Evolutionary conservation across 2,797 vertebrate genomes (phyloP), one percentile per base, ranked within the genome.

Genomic region (Oryzias dopingdopingensis): DNA sequence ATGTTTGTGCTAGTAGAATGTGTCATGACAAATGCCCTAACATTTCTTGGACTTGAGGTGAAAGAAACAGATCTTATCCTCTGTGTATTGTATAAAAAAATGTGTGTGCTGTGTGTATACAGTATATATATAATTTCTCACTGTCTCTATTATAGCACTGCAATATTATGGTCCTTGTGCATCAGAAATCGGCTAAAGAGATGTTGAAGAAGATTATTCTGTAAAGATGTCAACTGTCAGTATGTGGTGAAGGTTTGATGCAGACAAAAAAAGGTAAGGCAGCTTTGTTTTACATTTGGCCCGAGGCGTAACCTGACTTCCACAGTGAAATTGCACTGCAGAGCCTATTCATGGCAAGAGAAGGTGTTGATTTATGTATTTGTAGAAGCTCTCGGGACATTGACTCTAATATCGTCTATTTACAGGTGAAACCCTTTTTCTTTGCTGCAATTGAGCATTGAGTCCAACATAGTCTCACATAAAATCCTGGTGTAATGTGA

Each of bases 341-440:
- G 56, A 74, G 53, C 17, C 52, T 51, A 67, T 77, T 79, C 74
- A 54, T 37, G 56, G 49, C 65, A 47, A 74, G 57, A 81, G 54
- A 58, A 40, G 43, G 20, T 65, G 40, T 56, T 74, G 69, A 75
- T 74, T 77, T 67, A 74, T 79, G 49, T 64, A 77, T 71, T 62
- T 46, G 23, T n/a, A 53, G 17, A 15, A 15, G 53, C 50, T 53
- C 56, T 48, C 6, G 46, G 70, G 67, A 71, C 69, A 74, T 48
- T 20, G 65, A 57, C 49, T 69, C 42, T 62, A 79, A 71, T 63
- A 26, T 65, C 66, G 52, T 70, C 49, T 57, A 66, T 67, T 52
- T 60, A 59, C 56, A 70, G 41, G 37, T 52, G 74, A 57, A 67
- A 5, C 49, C 58, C 53, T 46, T 52, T 72, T 62, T 62, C 56